These are phyloP conservation scores for Protodeltote pygarga DNA, from an alignment of 2,888 invertebrate genomes.

Conservation along the genomic window DNA sequence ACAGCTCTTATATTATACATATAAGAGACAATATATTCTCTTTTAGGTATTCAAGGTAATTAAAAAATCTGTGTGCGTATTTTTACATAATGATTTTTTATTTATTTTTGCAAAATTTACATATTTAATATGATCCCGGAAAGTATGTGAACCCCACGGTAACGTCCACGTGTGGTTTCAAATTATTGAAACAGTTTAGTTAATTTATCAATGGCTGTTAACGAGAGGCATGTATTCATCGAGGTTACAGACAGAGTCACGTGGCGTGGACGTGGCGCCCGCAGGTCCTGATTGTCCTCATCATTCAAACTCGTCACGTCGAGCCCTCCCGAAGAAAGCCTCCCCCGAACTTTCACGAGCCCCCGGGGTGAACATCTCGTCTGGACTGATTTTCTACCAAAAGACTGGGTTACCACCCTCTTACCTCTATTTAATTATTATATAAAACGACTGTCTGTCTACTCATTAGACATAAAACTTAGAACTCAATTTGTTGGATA, in stretches of 20 bases:
- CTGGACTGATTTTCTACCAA: constrained; percentile 33
- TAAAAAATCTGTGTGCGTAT: too few relatives aligned
- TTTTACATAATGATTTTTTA: too few relatives aligned
- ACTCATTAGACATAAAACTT: constrained; percentile 19
- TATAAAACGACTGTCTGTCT: constrained; percentile 11
- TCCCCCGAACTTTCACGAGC: constrained; percentile 50
- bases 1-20: too few relatives aligned
- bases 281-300: constrained; percentile 73
- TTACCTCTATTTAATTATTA: constrained; percentile 15
- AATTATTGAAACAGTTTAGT: too few relatives aligned
- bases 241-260: constrained; percentile 60
- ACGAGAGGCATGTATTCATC: constrained; percentile 57
- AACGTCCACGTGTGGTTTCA: too few relatives aligned
- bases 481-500: constrained; percentile 15
- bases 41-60: too few relatives aligned
- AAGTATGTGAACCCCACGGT: too few relatives aligned
- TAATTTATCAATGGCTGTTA: constrained; percentile 36
- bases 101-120: too few relatives aligned
- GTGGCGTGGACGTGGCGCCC: constrained; percentile 62
- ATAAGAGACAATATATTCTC: too few relatives aligned
- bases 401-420: constrained; percentile 17
- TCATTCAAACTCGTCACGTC: constrained; percentile 77
- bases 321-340: constrained; percentile 52
- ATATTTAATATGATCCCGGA: too few relatives aligned
- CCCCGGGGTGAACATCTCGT: constrained; percentile 37